Percentiles rank a stretch among this genome's conserved stretches.
phyloP scores from a whole-genome alignment of 2,797 vertebrate species.

The Neopelma chrysocephalum region DNA sequence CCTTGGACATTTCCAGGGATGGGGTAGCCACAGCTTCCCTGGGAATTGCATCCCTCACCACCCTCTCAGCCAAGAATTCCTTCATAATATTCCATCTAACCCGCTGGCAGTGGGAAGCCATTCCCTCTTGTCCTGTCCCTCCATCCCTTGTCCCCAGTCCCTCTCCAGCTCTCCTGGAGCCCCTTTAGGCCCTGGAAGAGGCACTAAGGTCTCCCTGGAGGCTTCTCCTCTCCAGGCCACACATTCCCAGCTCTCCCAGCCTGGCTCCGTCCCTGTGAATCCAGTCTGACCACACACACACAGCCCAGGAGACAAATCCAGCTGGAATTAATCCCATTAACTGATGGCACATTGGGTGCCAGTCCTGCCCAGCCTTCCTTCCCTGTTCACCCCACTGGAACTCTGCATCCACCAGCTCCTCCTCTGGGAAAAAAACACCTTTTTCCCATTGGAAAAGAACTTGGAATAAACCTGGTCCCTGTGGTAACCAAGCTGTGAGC shows the following conservation, averaged over 20 bases:
- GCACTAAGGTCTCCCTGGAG: neutral
- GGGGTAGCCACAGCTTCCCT: neutral
- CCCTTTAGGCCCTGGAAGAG: accelerated
- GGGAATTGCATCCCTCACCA: neutral
- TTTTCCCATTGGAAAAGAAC: neutral
- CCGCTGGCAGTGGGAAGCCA: neutral
- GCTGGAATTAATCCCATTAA: neutral
- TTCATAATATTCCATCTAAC: accelerated
- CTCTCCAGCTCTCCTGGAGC: neutral
- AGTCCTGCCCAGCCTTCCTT: neutral
- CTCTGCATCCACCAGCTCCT: neutral
- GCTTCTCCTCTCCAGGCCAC: neutral
- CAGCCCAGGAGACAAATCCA: neutral
- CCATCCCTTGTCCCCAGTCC: no score
- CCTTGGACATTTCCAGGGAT: neutral
- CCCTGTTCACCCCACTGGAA: neutral
- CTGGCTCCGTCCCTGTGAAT: neutral
- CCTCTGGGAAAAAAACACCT: neutral
- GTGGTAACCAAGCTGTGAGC: no score
- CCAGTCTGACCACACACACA: neutral
- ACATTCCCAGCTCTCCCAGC: neutral
- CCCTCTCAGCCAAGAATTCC: neutral
- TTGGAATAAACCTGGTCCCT: neutral
- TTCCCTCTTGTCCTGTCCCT: no score
- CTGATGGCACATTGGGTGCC: neutral